Conservation (phyloP, 2,113 vertebrate species). For the Trogon melanurus region DNA sequence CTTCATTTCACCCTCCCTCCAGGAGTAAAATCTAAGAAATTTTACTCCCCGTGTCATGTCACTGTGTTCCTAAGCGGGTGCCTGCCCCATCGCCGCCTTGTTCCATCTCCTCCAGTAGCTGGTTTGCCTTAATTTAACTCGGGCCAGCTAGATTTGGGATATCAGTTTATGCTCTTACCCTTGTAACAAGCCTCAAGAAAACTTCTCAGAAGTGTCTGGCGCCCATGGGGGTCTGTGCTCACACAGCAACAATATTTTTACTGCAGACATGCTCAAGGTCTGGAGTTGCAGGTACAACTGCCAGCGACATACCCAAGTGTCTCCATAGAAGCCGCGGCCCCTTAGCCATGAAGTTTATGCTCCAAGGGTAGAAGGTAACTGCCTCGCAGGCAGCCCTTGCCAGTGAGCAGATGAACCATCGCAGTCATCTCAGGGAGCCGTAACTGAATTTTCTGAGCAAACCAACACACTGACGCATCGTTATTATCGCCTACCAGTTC, state of each 20-base stretch:
- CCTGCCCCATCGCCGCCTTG: neutral
- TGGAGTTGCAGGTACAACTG: neutral
- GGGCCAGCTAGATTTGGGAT: neutral
- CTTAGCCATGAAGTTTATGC: neutral
- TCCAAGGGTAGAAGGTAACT: neutral
- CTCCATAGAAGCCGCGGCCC: no score
- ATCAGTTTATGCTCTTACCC: neutral
- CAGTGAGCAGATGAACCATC: neutral
- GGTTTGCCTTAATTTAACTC: neutral
- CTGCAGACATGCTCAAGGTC: rapidly evolving
- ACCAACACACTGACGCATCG: neutral
- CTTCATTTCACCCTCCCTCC: neutral
- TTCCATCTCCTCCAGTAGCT: neutral
- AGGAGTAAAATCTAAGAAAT: no score
- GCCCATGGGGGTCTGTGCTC: neutral
- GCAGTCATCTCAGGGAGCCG: neutral
- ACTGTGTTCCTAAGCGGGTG: rapidly evolving
- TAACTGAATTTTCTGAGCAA: neutral
- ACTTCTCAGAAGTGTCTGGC: neutral
- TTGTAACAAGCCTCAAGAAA: neutral
- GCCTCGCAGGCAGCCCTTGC: neutral
- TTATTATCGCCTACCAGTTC: rapidly evolving
- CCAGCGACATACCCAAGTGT: neutral
- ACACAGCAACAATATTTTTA: neutral
- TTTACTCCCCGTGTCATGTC: rapidly evolving